A percentile compares a stretch with the other conserved stretches of the same genome.
phyloP scores from a whole-genome alignment of 1,140 invertebrate species.

The Lepidurus arcticus region DNA sequence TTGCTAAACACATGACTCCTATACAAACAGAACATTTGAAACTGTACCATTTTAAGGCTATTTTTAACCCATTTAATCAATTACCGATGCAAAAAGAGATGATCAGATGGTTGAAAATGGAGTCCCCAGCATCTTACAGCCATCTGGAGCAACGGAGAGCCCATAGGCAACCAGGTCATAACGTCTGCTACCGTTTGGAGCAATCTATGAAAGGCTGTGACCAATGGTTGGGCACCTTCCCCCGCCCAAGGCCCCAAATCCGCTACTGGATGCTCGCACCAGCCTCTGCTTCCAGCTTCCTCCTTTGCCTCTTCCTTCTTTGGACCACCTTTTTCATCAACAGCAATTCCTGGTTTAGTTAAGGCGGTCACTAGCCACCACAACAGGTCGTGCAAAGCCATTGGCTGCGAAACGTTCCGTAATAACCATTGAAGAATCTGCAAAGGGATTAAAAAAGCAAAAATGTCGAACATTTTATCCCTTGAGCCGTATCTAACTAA shows the following conservation, averaged over 20 bases:
- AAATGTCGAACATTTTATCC: conserved; percentile 7
- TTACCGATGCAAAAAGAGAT: conserved; percentile 83
- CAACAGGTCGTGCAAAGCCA: conserved; percentile 83
- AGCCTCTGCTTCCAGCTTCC: conserved; percentile 38
- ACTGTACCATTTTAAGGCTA: neutral
- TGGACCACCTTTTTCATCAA: conserved; percentile 42
- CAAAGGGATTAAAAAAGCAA: neutral
- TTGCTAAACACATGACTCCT: conserved; percentile 90
- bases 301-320: conserved; percentile 41
- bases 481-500: neutral
- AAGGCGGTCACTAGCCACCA: conserved; percentile 86
- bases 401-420: conserved; percentile 80
- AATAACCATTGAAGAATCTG: conserved; percentile 92
- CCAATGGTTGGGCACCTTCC: conserved; percentile 68
- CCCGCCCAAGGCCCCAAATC: conserved; percentile 69
- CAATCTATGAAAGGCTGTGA: conserved; percentile 76
- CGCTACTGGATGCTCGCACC: conserved; percentile 73
- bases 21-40: conserved; percentile 33
- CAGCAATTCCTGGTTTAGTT: conserved; percentile 46
- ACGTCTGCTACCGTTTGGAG: conserved; percentile 87
- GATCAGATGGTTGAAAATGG: conserved; percentile 78
- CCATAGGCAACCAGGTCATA: conserved; percentile 80
- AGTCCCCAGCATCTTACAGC: conserved; percentile 91
- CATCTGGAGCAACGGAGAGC: conserved; percentile 81
- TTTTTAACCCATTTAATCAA: conserved; percentile 36